Base-by-base conservation (phyloP, 2,113 vertebrate species). In the Sylvia atricapilla region DNA sequence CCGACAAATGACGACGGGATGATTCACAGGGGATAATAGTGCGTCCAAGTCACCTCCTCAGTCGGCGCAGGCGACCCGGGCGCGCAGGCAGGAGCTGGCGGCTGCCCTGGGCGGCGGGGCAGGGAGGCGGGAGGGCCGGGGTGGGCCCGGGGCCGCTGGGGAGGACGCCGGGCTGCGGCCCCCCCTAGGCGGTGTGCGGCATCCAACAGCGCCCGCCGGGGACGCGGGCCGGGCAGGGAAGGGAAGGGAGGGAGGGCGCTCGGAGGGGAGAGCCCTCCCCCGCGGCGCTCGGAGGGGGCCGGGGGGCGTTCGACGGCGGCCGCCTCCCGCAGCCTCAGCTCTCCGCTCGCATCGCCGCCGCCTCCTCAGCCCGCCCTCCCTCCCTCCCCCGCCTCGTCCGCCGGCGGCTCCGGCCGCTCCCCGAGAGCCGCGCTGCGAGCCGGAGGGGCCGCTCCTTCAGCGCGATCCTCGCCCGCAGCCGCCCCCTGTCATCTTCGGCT, bases 21-120 rank as follows among this genome's bases (percentile, higher is more conserved):
- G 98, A 98, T 98, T 98, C 98, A 98, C 97, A 17, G 46, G 81
- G 96, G 94, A 94, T 95, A 97, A 95, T 95, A 80, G 64, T n/a
- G 96, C 94, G 93, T 84, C 97, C 96, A 79, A 97, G 96, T 96
- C 97, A 96, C 94, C 97, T 97, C 96, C 95, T 97, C 97, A 94
- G 96, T 37, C 97, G 89, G 85, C 89, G 86, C 75, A 58, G 64
- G 91, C 78, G 84, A 89, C 90, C 78, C 73, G 72, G 84, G 66
- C 66, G 49, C 63, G 49, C 88, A 68, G 63, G 49, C 77, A 82
- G 59, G 59, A 81, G 59, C 85, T 63, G 58, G 73, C 82, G 87
- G 39, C 60, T 88, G 89, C 83, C 89, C 91, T 67, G 49, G 68
- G 81, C 72, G 76, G 43, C 64, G 30, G 84, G 53, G 73, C 76